These are phyloP conservation scores for Chaenodraco wilsoni DNA, from an alignment of 2,797 vertebrate genomes.

Conservation along the genomic window DNA sequence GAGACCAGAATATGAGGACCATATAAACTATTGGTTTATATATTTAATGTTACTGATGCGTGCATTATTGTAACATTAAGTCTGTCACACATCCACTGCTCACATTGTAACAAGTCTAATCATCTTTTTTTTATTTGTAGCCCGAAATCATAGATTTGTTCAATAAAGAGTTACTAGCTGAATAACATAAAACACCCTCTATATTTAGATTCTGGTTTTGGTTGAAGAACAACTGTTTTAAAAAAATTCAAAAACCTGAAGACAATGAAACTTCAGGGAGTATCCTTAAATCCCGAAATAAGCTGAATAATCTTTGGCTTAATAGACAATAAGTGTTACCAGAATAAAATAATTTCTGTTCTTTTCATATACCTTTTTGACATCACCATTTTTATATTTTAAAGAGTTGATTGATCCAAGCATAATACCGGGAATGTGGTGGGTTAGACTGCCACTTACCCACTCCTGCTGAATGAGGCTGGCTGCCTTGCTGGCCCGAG, in stretches of 20 bases:
- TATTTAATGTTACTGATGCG: not conserved
- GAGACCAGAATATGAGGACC: not conserved
- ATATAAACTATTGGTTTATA: not conserved
- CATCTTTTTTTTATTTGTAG: not conserved
- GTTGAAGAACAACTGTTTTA: not conserved
- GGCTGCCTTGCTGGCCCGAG: conserved; percentile 86
- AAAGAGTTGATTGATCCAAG: not conserved
- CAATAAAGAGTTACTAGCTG: not conserved
- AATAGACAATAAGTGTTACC: not conserved
- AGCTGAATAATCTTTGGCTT: not conserved
- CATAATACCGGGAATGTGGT: not conserved
- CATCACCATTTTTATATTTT: not conserved
- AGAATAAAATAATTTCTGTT: not conserved
- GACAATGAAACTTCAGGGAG: not conserved
- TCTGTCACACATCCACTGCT: not conserved
- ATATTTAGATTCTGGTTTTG: not conserved
- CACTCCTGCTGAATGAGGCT: conserved; percentile 90
- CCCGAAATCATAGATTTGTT: not conserved
- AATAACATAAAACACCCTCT: not conserved
- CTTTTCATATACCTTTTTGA: not conserved
- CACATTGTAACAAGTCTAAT: not conserved
- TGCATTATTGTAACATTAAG: not conserved
- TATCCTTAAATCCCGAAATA: not conserved
- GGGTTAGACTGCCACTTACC: conserved; percentile 84
- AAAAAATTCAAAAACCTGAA: no score